Conservation (phyloP, 2,113 vertebrate genomes). For the Alethe diademata region DNA sequence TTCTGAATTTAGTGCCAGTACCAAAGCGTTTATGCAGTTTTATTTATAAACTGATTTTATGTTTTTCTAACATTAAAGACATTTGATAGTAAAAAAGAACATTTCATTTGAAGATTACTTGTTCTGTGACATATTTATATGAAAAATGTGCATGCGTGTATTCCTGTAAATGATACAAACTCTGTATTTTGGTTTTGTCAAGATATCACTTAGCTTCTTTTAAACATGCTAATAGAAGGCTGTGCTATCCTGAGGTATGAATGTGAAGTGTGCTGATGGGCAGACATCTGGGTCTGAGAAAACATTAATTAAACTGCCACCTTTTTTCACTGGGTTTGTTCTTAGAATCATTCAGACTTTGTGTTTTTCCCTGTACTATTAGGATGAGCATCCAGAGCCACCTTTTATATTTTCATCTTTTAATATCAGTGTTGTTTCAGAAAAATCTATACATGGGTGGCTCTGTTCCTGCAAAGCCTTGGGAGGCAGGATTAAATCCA, state of each 20-base stretch:
- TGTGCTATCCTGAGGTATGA: not conserved
- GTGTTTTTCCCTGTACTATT: not conserved
- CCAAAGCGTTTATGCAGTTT: conserved; percentile 57
- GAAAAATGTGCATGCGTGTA: not conserved
- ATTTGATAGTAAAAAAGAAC: conserved; percentile 41
- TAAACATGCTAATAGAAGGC: not conserved
- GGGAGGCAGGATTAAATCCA: not conserved
- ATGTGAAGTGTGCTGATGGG: not conserved
- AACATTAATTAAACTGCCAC: not conserved
- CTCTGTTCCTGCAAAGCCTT: not conserved
- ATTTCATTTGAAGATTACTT: conserved; percentile 53
- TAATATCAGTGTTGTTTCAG: not conserved
- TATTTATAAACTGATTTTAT: conserved; percentile 64
- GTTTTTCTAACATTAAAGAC: conserved; percentile 48
- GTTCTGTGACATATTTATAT: conserved; percentile 39
- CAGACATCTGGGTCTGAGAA: not conserved
- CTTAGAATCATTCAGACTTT: not conserved
- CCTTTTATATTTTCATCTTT: not conserved
- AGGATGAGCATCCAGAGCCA: not conserved
- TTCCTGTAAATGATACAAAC: not conserved
- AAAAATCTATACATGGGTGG: fast-evolving
- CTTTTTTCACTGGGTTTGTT: not conserved
- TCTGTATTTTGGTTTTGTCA: not conserved
- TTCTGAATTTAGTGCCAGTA: conserved; percentile 65
- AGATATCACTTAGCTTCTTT: not conserved